Evolutionary conservation across 2,113 vertebrate species (phyloP).

Genomic region (Prunella fulvescens): DNA sequence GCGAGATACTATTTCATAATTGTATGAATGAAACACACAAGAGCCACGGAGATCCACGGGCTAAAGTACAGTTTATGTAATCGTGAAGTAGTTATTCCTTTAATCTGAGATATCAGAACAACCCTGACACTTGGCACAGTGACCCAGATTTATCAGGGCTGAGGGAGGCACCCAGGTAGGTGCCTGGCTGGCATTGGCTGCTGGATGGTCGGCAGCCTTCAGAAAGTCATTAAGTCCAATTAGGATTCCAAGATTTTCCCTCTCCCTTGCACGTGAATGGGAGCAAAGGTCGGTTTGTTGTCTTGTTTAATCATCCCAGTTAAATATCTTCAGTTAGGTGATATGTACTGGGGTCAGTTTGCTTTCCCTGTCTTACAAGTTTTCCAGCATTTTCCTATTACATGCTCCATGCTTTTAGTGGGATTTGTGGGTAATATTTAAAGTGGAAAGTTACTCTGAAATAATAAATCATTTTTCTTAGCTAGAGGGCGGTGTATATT

Average conservation of each 20-base stretch:
- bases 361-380: neutral
- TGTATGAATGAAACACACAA: neutral
- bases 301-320: neutral
- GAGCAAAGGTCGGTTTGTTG: neutral
- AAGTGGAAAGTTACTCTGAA: neutral
- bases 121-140: conserved; percentile 52
- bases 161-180: neutral
- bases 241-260: neutral
- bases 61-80: conserved; percentile 52
- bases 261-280: neutral
- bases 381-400: neutral
- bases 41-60: neutral
- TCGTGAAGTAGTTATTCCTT: neutral
- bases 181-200: conserved; percentile 43
- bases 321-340: neutral
- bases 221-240: neutral
- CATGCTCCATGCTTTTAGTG: neutral
- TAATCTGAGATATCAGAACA: conserved; percentile 20
- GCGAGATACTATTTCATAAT: neutral
- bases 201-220: neutral
- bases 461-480: neutral
- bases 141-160: conserved; percentile 30
- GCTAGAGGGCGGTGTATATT: neutral
- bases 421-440: neutral
- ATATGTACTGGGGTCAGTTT: neutral